Conservation (phyloP, 2,797 vertebrate species). For the Xyrichtys novacula region DNA sequence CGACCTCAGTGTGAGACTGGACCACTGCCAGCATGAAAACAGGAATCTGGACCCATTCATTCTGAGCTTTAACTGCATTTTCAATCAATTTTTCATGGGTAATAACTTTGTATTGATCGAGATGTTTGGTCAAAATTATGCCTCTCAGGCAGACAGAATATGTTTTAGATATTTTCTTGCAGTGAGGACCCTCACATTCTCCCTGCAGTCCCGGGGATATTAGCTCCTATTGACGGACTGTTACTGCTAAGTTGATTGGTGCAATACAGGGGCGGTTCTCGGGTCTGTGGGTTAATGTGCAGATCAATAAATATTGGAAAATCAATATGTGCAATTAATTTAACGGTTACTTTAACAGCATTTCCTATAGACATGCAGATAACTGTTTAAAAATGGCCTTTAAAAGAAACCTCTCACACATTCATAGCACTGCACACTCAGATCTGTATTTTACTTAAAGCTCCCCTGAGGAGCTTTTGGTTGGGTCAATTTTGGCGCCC, state of each 20-base stretch:
- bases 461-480: too few relatives aligned
- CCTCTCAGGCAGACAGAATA: too few relatives aligned
- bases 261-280: neutral
- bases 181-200: too few relatives aligned
- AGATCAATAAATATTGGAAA: neutral
- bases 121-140: too few relatives aligned
- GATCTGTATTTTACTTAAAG: too few relatives aligned
- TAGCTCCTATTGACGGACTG: neutral
- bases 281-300: neutral
- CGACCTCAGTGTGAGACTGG: neutral
- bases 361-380: neutral
- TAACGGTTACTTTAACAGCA: neutral
- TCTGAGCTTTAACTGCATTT: neutral
- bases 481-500: too few relatives aligned
- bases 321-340: neutral
- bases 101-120: too few relatives aligned
- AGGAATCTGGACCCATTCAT: neutral
- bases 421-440: too few relatives aligned
- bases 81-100: too few relatives aligned
- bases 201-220: neutral
- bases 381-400: neutral
- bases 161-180: too few relatives aligned
- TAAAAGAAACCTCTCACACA: neutral
- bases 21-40: neutral
- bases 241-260: neutral